A percentile compares a stretch with the other conserved stretches of the same genome.
Evolutionary conservation across 2,888 invertebrate species (phyloP).

Genomic region (Pheosia tremula): DNA sequence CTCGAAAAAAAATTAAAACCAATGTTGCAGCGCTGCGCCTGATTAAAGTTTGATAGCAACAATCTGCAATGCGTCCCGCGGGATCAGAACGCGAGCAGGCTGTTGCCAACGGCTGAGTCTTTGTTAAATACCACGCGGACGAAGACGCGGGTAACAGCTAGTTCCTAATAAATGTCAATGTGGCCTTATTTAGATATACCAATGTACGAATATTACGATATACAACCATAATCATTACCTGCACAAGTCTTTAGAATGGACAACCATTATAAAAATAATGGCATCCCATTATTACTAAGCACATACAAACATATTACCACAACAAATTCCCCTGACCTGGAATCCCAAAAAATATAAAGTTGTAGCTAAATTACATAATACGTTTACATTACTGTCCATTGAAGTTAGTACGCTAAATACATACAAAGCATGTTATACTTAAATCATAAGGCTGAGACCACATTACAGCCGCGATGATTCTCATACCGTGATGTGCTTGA

Average conservation of each 20-base stretch:
- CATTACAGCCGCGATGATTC: not conserved
- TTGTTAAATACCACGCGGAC: too few species aligned
- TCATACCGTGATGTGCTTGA: too few species aligned
- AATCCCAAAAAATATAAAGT: not conserved
- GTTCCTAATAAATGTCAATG: too few species aligned
- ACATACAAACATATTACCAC: not conserved
- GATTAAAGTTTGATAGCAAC: too few species aligned
- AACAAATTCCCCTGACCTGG: not conserved
- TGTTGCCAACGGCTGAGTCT: too few species aligned
- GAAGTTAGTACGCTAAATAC: not conserved
- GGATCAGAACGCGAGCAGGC: too few species aligned
- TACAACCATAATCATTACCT: not conserved
- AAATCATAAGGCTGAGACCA: not conserved
- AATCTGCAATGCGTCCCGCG: too few species aligned
- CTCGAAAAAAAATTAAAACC: too few species aligned
- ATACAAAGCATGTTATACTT: slow-evolving; percentile 1
- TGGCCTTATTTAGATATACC: too few species aligned
- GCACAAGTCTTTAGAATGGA: not conserved
- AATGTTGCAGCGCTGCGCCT: too few species aligned
- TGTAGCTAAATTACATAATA: slow-evolving; percentile 3
- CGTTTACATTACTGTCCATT: not conserved
- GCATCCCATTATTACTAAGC: not conserved
- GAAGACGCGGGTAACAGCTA: too few species aligned
- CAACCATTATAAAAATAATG: not conserved
- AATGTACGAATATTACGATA: too few species aligned